Conservation (phyloP, 2,113 vertebrate species). For the Apteryx owenii region DNA sequence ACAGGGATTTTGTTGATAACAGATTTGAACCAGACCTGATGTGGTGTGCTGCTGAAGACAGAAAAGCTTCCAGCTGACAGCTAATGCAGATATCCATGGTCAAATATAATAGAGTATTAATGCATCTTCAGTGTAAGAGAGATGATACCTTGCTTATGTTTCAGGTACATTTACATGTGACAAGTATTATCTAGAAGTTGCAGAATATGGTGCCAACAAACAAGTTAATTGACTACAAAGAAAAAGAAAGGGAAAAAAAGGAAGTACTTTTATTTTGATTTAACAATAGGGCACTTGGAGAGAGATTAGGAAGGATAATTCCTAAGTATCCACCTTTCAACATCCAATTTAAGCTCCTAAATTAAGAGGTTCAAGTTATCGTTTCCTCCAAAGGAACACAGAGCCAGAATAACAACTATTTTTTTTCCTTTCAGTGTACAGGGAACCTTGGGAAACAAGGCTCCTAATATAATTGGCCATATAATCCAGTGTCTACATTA, state of each 20-base stretch:
- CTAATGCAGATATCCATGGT: neutral
- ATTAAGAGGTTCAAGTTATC: neutral
- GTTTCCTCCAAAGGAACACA: neutral
- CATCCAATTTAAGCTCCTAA: neutral
- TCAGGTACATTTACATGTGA: neutral
- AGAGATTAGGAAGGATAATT: neutral
- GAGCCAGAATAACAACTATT: neutral
- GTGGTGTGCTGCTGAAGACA: neutral
- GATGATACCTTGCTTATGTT: neutral
- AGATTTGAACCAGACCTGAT: conserved; percentile 2
- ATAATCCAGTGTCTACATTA: neutral
- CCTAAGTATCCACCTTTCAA: neutral
- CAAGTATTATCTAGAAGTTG: neutral
- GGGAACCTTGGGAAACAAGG: neutral
- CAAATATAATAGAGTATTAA: neutral
- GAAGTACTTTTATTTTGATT: neutral
- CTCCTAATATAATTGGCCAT: neutral
- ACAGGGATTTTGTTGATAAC: neutral
- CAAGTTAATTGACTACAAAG: neutral
- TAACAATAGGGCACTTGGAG: neutral
- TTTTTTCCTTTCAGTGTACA: neutral
- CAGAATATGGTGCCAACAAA: neutral
- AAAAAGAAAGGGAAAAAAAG: neutral
- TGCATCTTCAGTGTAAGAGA: neutral
- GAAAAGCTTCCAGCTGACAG: conserved; percentile 26